phyloP scores from a whole-genome alignment of 1,140 invertebrate species.

The Metopolophium dirhodum region DNA sequence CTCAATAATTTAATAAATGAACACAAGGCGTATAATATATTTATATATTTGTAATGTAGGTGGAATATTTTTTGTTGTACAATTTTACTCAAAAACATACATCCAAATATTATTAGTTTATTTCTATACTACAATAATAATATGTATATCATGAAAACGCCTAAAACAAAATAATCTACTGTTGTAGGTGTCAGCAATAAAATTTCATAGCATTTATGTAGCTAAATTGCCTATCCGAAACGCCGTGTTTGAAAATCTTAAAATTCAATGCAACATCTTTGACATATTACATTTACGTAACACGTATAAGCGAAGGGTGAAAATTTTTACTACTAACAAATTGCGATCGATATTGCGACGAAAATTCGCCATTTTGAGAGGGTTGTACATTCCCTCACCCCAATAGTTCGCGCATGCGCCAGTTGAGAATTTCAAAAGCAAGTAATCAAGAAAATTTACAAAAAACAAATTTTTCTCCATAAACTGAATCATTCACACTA shows the following conservation, averaged over 20 bases:
- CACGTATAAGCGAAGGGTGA: no score
- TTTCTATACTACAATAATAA: background rate
- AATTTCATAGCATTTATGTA: background rate
- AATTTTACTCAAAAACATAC: background rate
- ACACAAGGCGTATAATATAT: background rate
- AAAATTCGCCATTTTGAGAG: slow-evolving; percentile 38
- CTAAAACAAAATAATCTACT: background rate
- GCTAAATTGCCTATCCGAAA: slow-evolving; percentile 24
- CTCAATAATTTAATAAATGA: background rate
- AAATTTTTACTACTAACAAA: background rate
- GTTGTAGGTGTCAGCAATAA: background rate
- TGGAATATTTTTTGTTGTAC: background rate
- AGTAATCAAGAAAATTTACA: background rate
- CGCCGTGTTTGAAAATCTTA: background rate
- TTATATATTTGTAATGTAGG: no score
- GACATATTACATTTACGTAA: background rate
- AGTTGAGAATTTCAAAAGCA: background rate
- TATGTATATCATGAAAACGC: background rate
- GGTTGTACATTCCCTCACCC: background rate
- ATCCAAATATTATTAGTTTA: background rate
- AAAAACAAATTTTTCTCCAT: background rate
- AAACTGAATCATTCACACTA: background rate
- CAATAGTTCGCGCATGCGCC: background rate
- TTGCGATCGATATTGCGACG: background rate
- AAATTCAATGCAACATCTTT: background rate